These are phyloP conservation scores for Sepiola atlantica DNA, from an alignment of 2,888 invertebrate species.

Conservation along the genomic window DNA sequence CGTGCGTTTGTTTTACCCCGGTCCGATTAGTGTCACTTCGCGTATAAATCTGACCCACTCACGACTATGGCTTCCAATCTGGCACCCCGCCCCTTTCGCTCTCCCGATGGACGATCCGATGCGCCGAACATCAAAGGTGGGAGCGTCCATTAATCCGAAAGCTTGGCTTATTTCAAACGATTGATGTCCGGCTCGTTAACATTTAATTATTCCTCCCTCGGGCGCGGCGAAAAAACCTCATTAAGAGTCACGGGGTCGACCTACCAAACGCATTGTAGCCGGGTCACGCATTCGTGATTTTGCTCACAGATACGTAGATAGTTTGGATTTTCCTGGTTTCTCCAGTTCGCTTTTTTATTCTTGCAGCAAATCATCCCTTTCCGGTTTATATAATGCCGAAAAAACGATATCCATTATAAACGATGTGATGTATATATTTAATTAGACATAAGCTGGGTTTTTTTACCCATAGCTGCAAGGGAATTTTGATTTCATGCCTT, in stretches of 20 bases:
- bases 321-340: neutral
- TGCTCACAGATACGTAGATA: neutral
- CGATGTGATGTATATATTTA: too few species aligned
- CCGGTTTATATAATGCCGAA: too few species aligned
- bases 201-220: neutral
- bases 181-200: constrained; percentile 5
- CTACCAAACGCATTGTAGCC: neutral
- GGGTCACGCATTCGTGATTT: neutral
- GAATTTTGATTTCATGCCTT: too few species aligned
- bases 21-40: neutral
- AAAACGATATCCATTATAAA: too few species aligned
- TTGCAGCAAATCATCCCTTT: too few species aligned
- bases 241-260: neutral
- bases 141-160: neutral
- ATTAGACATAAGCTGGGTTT: too few species aligned
- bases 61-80: neutral
- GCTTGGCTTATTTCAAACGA: neutral
- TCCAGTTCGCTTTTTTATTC: too few species aligned
- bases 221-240: neutral
- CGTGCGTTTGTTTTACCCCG: too few species aligned
- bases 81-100: neutral
- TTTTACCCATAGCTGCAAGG: too few species aligned
- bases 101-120: neutral
- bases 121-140: neutral
- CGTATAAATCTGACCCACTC: neutral